Conservation (phyloP, 2,113 vertebrate species). For the Nothocercus nigrocapillus region DNA sequence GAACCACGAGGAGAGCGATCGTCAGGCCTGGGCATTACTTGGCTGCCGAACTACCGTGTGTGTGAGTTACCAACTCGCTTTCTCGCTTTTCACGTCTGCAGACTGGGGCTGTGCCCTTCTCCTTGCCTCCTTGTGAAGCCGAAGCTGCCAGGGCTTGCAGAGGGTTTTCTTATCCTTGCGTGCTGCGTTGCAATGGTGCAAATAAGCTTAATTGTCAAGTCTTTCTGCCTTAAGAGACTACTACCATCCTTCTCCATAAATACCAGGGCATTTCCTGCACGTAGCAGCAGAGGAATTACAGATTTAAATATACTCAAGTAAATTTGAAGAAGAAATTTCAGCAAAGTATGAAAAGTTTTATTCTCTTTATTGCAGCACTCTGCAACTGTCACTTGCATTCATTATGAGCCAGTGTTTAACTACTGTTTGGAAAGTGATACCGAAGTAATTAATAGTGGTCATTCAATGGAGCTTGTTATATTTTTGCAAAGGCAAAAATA, state of each 20-base stretch:
- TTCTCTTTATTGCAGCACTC: neutral
- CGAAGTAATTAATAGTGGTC: neutral
- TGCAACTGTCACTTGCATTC: accelerated
- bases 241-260: neutral
- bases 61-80: neutral
- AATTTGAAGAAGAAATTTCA: neutral
- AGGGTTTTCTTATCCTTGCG: neutral
- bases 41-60: neutral
- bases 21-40: neutral
- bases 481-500: neutral
- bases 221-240: neutral
- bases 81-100: neutral
- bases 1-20: constrained; percentile 40
- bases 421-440: neutral
- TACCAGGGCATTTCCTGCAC: neutral
- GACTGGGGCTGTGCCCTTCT: neutral
- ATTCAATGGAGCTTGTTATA: neutral
- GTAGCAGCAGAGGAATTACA: neutral
- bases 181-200: neutral
- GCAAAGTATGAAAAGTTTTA: neutral
- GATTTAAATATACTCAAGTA: neutral
- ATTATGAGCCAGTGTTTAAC: neutral
- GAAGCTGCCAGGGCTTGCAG: neutral
- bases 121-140: neutral
- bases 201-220: neutral